Evolutionary conservation across 53 echinoderm and acorn worm genomes (phyloP), one percentile per base, ranked within the genome.

Genomic region (Arbacia lixula): DNA sequence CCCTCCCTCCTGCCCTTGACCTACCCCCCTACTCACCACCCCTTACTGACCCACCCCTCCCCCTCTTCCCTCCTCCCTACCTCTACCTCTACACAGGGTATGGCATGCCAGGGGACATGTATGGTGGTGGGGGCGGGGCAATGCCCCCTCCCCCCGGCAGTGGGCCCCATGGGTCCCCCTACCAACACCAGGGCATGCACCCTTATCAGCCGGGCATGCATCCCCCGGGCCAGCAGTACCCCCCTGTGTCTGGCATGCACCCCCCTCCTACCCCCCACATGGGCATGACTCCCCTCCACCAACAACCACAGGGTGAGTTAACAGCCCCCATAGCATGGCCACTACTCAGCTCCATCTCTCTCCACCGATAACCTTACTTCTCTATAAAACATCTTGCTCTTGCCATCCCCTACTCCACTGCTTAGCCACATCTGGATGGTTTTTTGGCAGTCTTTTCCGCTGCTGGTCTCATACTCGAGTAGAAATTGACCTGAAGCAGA

Each of bases 161-260:
- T 10, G 68, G 86, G 65, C 89, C 89, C 43, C 83, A 93, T 72
- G 87, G 84, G 85, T 79, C 86, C 29, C 67, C 74, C 22, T 67
- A 84, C 66, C 60, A 74, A 32, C 86, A 82, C 57, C 90, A 91
- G 67, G 86, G 63, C 83, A 65, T 66, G 65, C 87, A 72, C 34
- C 76, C 53, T 16, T 64, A 71, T 40, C 90, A 90, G 8, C 71
- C 54, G 64, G 78, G 83, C 38, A 61, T 63, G 66, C 85, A 40
- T 36, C 67, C 66, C 56, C 66, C 66, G 74, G 62, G 75, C 43
- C 91, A 91, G 84, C 86, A 50, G 60, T 71, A 72, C 20, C 34
- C 71, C 32, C 89, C 67, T 53, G 28, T 43, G 66, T 16, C 64
- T 22, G 72, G 72, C 72, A 86, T 61, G 83, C 69, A 80, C 20